Conservation (phyloP, 2,888 invertebrate species). For the Sinohyriopsis cumingii region DNA sequence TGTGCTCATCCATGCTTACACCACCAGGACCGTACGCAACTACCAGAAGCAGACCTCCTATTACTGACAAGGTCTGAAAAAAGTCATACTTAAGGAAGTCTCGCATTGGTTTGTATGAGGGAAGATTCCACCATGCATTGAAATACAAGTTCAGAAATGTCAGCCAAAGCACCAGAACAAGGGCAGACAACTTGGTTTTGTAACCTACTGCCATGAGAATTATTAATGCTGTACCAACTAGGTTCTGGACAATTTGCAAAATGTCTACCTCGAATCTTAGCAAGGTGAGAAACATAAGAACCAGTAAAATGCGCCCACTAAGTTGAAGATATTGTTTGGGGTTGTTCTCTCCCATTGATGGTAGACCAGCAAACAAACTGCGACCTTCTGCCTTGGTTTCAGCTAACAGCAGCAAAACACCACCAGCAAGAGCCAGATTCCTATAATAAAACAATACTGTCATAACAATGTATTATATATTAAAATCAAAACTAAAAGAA, state of each 20-base stretch:
- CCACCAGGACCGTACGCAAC: constrained; percentile 96
- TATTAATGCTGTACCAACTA: constrained; percentile 95
- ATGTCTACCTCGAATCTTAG: constrained; percentile 94
- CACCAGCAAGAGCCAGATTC: constrained; percentile 96
- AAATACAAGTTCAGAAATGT: constrained; percentile 94
- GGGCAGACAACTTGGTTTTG: constrained; percentile 97
- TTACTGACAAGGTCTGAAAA: constrained; percentile 97
- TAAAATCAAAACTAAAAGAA: neutral
- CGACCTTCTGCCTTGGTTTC: constrained; percentile 95
- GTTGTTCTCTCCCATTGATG: constrained; percentile 80
- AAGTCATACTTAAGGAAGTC: constrained; percentile 99
- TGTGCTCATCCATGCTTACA: constrained; percentile 98
- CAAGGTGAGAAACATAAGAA: constrained; percentile 98
- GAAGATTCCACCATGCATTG: constrained; percentile 98
- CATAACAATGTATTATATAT: neutral
- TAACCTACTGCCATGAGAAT: constrained; percentile 95
- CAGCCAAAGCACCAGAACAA: constrained; percentile 92
- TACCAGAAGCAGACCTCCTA: constrained; percentile 98
- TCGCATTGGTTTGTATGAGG: constrained; percentile 93
- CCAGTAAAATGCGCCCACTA: constrained; percentile 93
- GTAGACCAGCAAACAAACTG: constrained; percentile 92
- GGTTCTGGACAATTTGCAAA: constrained; percentile 88
- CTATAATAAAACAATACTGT: constrained; percentile 71
- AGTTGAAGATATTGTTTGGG: constrained; percentile 97
- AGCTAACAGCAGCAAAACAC: constrained; percentile 95